Conservation (phyloP, 2,888 invertebrate genomes). For the Noctua janthina region DNA sequence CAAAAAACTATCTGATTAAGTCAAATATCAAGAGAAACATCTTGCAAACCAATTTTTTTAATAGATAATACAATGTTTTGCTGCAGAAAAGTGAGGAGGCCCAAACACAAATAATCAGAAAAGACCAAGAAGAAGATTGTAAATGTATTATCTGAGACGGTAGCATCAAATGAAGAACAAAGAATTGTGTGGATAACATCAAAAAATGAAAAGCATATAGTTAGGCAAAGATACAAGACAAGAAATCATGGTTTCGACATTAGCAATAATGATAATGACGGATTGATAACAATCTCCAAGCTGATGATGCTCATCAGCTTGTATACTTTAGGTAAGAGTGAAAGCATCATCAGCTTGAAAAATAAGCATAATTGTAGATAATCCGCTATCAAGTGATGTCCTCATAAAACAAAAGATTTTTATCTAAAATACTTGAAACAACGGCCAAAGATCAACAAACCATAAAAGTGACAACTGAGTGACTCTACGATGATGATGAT, state of each 20-base stretch:
- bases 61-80: neutral
- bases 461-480: constrained; percentile 64
- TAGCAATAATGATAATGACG: neutral
- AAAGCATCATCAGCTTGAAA: neutral
- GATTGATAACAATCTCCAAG: neutral
- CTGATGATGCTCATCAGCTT: too few relatives aligned
- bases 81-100: neutral
- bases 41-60: neutral
- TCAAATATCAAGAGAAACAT: neutral
- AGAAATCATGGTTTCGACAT: neutral
- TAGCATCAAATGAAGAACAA: neutral
- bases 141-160: neutral
- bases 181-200: neutral
- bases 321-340: too few relatives aligned
- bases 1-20: neutral
- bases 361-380: constrained; percentile 4
- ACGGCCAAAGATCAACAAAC: constrained; percentile 52
- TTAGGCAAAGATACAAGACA: too few relatives aligned
- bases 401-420: constrained; percentile 23
- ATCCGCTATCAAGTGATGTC: neutral
- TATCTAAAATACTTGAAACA: constrained; percentile 47
- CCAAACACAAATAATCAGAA: neutral
- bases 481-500: constrained; percentile 55
- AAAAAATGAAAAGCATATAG: neutral
- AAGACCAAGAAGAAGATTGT: neutral